phyloP scores from a whole-genome alignment of 2,888 invertebrate species.

The Myopa testacea region DNA sequence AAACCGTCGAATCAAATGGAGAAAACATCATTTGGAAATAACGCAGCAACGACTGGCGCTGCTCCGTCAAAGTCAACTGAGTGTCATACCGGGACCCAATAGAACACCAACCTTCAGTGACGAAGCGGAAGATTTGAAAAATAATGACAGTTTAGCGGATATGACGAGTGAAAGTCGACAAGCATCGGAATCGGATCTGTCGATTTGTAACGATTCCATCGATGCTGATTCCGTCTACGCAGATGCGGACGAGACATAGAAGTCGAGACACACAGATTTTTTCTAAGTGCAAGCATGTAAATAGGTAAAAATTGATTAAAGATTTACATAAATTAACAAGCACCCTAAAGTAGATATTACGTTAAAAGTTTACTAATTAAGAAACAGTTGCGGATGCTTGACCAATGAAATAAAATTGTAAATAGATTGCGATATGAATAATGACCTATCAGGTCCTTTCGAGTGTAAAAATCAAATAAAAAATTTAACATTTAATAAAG shows the following conservation, averaged over 20 bases:
- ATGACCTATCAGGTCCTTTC: neutral
- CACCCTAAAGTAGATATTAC: too few relatives aligned
- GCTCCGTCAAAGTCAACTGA: conserved; percentile 65
- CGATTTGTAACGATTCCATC: conserved; percentile 67
- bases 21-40: conserved; percentile 92
- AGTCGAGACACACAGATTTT: conserved; percentile 8
- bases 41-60: conserved; percentile 86
- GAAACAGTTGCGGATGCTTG: neutral
- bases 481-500: conserved; percentile 9
- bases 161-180: conserved; percentile 47
- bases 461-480: neutral
- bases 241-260: conserved; percentile 63
- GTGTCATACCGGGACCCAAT: conserved; percentile 37
- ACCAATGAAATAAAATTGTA: conserved; percentile 8
- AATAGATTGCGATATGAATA: conserved; percentile 1
- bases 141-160: conserved; percentile 42
- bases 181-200: conserved; percentile 66
- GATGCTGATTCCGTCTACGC: conserved; percentile 64
- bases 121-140: conserved; percentile 55
- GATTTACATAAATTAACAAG: too few relatives aligned
- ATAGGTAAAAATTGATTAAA: neutral
- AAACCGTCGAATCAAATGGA: conserved; percentile 90
- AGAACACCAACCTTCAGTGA: conserved; percentile 54
- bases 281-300: neutral
- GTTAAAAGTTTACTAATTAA: too few relatives aligned